phyloP scores from a whole-genome alignment of 2,888 invertebrate genomes.

The Tiliacea citrago region DNA sequence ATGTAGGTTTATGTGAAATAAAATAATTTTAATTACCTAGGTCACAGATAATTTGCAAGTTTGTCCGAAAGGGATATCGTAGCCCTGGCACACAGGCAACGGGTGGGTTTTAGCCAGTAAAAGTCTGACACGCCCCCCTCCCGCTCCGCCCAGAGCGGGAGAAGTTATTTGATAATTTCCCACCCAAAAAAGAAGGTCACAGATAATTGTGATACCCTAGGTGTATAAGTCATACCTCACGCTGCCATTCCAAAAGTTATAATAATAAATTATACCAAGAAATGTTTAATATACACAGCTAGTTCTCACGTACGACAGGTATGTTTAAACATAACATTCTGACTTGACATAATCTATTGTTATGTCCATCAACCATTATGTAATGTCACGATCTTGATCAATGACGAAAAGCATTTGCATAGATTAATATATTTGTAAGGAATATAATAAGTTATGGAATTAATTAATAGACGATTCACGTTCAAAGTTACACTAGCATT shows the following conservation, averaged over 20 bases:
- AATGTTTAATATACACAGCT: conserved; percentile 17
- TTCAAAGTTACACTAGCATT: conserved; percentile 1
- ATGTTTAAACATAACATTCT: conserved; percentile 30
- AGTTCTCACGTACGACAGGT: conserved; percentile 28
- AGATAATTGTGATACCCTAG: not conserved
- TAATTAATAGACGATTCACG: conserved; percentile 17
- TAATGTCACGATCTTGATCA: conserved; percentile 35
- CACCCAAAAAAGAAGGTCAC: no score
- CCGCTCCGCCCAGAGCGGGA: no score
- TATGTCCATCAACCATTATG: conserved; percentile 35
- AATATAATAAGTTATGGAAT: not conserved
- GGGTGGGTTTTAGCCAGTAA: no score
- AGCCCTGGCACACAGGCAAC: no score
- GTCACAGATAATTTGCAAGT: not conserved
- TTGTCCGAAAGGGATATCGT: no score
- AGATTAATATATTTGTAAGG: conserved; percentile 23
- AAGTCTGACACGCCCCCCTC: no score
- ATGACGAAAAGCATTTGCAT: conserved; percentile 17
- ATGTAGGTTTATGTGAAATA: no score
- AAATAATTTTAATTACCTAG: no score
- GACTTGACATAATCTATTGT: conserved; percentile 30
- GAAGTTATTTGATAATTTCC: no score
- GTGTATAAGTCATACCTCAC: not conserved
- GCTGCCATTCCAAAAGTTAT: no score
- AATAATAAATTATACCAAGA: not conserved